phyloP scores from a whole-genome alignment of 2,113 vertebrate genomes.

The Campylomormyrus tamandua region DNA sequence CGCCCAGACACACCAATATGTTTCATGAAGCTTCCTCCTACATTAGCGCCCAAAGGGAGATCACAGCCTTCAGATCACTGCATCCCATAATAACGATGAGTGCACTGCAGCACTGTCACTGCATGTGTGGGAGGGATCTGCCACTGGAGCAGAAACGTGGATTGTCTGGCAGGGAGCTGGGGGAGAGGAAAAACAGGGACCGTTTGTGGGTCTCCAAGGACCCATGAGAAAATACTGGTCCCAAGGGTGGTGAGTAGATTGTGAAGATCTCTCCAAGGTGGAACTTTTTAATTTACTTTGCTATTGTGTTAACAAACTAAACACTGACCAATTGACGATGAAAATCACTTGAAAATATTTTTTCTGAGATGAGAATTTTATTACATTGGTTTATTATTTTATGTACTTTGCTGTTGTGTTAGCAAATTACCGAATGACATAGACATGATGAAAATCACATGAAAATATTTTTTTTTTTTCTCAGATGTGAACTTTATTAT shows the following conservation, averaged over 20 bases:
- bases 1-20: neutral
- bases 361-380: neutral
- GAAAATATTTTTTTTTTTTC: neutral
- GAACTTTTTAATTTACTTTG: neutral
- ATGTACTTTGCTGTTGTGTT: neutral
- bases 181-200: neutral
- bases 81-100: neutral
- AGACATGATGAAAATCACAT: neutral
- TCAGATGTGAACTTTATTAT: neutral
- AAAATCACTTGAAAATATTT: neutral
- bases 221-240: neutral
- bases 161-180: neutral
- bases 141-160: neutral
- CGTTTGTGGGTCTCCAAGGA: neutral
- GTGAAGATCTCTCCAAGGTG: neutral
- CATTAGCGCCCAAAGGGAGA: neutral
- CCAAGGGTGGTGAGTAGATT: neutral
- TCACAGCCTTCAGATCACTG: neutral
- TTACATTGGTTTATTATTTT: neutral
- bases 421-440: neutral
- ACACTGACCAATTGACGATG: neutral
- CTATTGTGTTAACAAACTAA: neutral
- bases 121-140: neutral
- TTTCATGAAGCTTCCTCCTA: neutral
- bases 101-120: neutral